A percentile compares a stretch with the other conserved stretches of the same genome.
Evolutionary conservation across 2,797 vertebrate species (phyloP).

Genomic region (Paramormyrops hopkinsi): DNA sequence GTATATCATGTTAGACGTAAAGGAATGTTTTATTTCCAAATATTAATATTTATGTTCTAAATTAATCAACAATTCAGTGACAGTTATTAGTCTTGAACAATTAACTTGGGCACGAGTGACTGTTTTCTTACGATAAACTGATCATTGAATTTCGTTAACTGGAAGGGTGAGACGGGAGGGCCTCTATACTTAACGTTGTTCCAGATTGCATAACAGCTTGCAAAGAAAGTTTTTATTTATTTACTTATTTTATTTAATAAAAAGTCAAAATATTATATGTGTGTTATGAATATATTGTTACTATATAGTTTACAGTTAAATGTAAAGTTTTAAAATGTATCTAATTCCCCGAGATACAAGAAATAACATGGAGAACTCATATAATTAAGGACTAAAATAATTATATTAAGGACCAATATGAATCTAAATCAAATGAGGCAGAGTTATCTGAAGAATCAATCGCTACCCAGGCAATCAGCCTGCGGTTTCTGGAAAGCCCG

Average conservation of each 20-base stretch:
- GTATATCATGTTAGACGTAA: neutral
- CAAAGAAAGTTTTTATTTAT: neutral
- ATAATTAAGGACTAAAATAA: neutral
- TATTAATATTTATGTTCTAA: neutral
- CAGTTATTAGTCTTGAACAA: neutral
- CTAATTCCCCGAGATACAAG: neutral
- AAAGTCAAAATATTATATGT: neutral
- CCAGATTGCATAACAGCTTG: neutral
- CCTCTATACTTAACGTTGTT: neutral
- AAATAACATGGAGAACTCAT: neutral
- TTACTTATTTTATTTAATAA: neutral
- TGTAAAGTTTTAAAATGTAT: neutral
- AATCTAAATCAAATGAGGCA: neutral
- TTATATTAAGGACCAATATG: neutral
- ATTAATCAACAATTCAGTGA: neutral
- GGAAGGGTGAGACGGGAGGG: neutral
- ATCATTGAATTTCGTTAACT: neutral
- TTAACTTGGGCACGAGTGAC: neutral
- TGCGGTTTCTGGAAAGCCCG: conserved; percentile 10
- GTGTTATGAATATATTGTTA: neutral
- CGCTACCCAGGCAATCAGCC: neutral
- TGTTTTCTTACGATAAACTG: neutral
- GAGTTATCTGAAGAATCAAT: neutral
- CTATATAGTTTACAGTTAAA: neutral
- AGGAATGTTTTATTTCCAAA: neutral